These are phyloP conservation scores for Oncorhynchus gorbuscha DNA, from an alignment of 2,113 vertebrate species.

Conservation along the genomic window DNA sequence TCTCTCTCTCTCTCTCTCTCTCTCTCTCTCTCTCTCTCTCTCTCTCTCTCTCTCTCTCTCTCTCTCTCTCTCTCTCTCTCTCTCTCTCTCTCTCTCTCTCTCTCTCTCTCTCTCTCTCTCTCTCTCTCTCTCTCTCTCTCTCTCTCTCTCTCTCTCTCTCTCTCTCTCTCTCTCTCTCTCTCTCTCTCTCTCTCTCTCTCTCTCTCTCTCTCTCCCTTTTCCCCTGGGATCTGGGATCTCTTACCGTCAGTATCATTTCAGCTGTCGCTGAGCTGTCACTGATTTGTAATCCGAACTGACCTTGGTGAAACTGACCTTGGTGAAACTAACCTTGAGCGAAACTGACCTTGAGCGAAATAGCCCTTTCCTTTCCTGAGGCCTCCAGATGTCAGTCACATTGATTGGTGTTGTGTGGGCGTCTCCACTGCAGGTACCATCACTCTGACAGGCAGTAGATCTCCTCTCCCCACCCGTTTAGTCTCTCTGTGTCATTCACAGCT, in stretches of 20 bases:
- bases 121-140: too few relatives aligned
- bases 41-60: too few relatives aligned
- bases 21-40: too few relatives aligned
- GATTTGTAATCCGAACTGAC: conserved; percentile 42
- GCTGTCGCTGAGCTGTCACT: conserved; percentile 47
- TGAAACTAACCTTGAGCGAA: conserved; percentile 68
- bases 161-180: too few relatives aligned
- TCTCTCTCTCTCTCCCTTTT: too few relatives aligned
- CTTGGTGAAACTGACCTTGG: conserved; percentile 50
- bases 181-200: not conserved
- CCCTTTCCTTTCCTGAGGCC: conserved; percentile 50
- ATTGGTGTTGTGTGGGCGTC: conserved; percentile 44
- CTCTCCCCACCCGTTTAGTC: conserved; percentile 15
- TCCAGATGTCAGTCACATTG: conserved; percentile 57
- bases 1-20: too few relatives aligned
- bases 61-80: accelerated
- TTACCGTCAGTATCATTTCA: conserved; percentile 31
- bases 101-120: too few relatives aligned
- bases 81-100: too few relatives aligned
- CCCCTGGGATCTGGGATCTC: conserved; percentile 24
- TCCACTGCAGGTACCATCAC: conserved; percentile 30
- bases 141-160: not conserved
- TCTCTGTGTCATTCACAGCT: conserved; percentile 16
- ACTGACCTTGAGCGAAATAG: conserved; percentile 68
- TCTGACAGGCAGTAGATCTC: conserved; percentile 18